Evolutionary conservation across 2,797 vertebrate species (phyloP).

Genomic region (Neosilurus hyrtlii): DNA sequence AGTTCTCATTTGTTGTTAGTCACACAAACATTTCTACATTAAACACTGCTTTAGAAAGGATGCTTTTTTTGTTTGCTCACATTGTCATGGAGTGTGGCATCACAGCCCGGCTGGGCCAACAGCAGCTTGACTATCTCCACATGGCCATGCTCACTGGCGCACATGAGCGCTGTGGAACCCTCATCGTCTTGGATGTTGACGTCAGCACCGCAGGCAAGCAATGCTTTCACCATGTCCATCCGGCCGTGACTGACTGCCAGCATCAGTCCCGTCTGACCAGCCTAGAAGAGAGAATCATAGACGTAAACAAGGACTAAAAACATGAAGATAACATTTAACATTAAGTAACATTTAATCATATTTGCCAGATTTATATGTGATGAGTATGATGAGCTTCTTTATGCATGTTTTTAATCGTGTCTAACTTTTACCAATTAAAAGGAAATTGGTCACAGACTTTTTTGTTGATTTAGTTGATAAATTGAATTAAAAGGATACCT

Average conservation of each 20-base stretch:
- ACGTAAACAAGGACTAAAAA: not conserved
- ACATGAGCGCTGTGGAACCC: conserved; percentile 97
- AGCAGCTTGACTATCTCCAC: conserved; percentile 95
- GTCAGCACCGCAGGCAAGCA: conserved; percentile 86
- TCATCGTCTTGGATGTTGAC: conserved; percentile 96
- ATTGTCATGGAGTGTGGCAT: conserved; percentile 88
- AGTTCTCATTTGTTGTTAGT: not conserved
- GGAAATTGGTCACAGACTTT: too few relatives aligned
- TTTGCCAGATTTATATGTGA: not conserved
- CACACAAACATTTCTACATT: not conserved
- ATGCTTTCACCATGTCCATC: conserved; percentile 96
- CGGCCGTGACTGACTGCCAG: conserved; percentile 94
- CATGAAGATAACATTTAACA: not conserved
- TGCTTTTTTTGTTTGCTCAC: conserved; percentile 72
- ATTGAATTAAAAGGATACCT: too few relatives aligned
- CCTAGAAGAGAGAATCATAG: conserved; percentile 67
- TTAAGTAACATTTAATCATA: too few relatives aligned
- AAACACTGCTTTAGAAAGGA: not conserved
- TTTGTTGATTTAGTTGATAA: too few relatives aligned
- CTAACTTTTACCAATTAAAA: not conserved
- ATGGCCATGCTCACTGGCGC: conserved; percentile 94
- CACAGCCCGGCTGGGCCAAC: conserved; percentile 86
- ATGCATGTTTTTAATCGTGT: not conserved
- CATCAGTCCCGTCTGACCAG: conserved; percentile 97
- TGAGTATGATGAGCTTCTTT: not conserved